phyloP scores from a whole-genome alignment of 1,140 invertebrate species.

The Temnothorax longispinosus region DNA sequence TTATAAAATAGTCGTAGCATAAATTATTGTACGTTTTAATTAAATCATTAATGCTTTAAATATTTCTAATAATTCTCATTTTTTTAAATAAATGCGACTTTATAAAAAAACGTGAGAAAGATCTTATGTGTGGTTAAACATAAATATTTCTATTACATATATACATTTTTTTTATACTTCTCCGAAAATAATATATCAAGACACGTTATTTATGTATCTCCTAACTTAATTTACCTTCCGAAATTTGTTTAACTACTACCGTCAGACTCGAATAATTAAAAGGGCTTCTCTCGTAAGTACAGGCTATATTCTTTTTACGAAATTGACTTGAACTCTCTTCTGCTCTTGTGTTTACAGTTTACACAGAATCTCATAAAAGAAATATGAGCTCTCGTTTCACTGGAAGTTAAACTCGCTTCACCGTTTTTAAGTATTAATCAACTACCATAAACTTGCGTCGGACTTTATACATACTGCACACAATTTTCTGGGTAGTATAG shows the following conservation, averaged over 20 bases:
- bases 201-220: background rate
- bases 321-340: background rate
- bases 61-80: constrained; percentile 6
- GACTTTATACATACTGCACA: background rate
- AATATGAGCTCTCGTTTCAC: background rate
- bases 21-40: background rate
- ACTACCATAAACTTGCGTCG: background rate
- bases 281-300: background rate
- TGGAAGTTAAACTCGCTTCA: constrained; percentile 8
- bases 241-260: constrained; percentile 30
- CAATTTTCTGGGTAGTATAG: constrained; percentile 18
- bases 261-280: constrained; percentile 35
- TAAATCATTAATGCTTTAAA: background rate
- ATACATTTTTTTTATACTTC: background rate
- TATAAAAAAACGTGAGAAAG: background rate
- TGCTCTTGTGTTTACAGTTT: constrained; percentile 14
- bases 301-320: constrained; percentile 9
- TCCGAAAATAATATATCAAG: background rate
- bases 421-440: constrained; percentile 39
- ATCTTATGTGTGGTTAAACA: background rate
- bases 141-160: background rate
- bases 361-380: constrained; percentile 25
- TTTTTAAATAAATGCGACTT: constrained; percentile 1
- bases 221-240: constrained; percentile 29
- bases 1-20: background rate